Base-by-base conservation (phyloP, 2,888 invertebrate species). In the Cylloceria caligata region DNA sequence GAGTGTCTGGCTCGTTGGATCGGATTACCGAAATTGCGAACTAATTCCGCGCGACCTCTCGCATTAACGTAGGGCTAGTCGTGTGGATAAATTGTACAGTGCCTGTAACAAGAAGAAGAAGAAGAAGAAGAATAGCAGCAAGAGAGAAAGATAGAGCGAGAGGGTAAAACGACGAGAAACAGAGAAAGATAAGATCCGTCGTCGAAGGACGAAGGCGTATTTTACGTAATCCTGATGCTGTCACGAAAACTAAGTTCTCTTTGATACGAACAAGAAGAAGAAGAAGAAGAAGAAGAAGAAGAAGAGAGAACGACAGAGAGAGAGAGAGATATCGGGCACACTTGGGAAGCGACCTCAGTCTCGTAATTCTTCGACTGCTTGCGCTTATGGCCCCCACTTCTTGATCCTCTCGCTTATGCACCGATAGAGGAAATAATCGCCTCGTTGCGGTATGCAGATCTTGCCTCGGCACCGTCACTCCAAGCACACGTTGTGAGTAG, bases 351-450 rank as follows among this genome's bases (percentile, higher is more conserved):
- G 79, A 79, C 79, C 82, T 82, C 82, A 75, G 82, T 75, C 82
- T 82, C 82, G 79, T 79, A 82, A 82, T 82, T 79, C 82, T 72
- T 67, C 81, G 79, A 79, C 79, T 82, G 71, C 45, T 79, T 55
- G 52, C 75, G 67, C 78, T 79, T 78, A 24, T 65, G 55, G 21
- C 55, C 65, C 47, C 21, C 36, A 49, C 62, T 24, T 7, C 39
- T 34, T 47, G 27, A 55, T 62, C 47, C 60, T 60, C 72, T 39
- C 16, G 34, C 55, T 55, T 72, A 55, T 73, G 68, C 80, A 68
- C 42, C 68, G 62, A 69, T 52, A 69, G 79, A 67, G 57, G 73
- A 67, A 57, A 73, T 73, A 82, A 82, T 79, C 82, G 75, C 60
- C 42, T 79, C 71, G 45, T 75, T 49, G 79, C 67, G 73, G 79